Percentiles rank a stretch among this genome's conserved stretches.
These are phyloP conservation scores for Hypercompe scribonia DNA, from an alignment of 2,888 invertebrate genomes.

Conservation along the genomic window DNA sequence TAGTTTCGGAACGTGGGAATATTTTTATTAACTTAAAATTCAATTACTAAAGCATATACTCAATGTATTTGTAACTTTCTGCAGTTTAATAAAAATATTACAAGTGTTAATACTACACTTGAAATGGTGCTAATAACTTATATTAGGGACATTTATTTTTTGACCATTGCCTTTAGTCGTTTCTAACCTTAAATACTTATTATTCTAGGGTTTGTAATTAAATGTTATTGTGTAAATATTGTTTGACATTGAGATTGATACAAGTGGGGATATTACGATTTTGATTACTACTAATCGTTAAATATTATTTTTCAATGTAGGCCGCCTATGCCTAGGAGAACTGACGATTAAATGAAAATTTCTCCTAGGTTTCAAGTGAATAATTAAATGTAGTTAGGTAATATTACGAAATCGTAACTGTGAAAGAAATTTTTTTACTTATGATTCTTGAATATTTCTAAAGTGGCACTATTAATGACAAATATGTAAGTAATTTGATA, in stretches of 20 bases:
- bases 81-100: background rate
- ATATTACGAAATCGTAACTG: background rate
- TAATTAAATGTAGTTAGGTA: background rate
- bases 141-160: background rate
- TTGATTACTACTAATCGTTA: background rate
- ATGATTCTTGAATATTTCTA: background rate
- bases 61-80: background rate
- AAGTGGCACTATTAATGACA: background rate
- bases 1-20: conserved; percentile 32
- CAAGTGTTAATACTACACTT: background rate
- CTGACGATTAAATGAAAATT: background rate
- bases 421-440: background rate
- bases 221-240: background rate
- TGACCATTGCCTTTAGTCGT: background rate
- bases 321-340: background rate
- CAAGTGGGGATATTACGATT: background rate
- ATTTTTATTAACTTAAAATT: conserved; percentile 52
- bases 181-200: background rate
- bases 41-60: background rate
- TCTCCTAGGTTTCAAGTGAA: no score
- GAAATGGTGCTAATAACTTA: background rate
- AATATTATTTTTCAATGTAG: background rate
- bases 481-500: background rate
- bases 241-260: background rate
- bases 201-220: background rate